Percentiles rank a stretch among this genome's conserved stretches.
Evolutionary conservation across 2,888 invertebrate species (phyloP).

Genomic region (Neelides folsomi): DNA sequence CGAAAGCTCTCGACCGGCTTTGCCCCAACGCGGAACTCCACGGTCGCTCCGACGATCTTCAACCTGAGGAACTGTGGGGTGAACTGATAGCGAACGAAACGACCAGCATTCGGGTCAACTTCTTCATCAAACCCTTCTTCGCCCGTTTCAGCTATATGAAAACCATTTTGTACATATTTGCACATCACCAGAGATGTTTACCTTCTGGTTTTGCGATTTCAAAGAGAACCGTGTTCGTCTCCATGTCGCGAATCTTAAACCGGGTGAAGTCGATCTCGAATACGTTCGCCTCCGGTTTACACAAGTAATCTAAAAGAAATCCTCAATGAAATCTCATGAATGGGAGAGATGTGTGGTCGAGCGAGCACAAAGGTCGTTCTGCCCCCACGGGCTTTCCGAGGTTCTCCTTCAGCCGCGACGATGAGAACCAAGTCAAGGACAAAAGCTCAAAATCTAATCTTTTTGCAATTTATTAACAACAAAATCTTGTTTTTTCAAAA

Average conservation of each 20-base stretch:
- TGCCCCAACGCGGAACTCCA: conserved; percentile 90
- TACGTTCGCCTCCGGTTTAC: conserved; percentile 87
- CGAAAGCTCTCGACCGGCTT: conserved; percentile 87
- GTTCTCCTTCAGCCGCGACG: too few relatives aligned
- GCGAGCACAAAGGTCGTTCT: too few relatives aligned
- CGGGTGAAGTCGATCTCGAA: conserved; percentile 96
- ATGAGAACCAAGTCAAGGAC: too few relatives aligned
- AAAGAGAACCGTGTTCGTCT: conserved; percentile 74
- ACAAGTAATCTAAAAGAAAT: conserved; percentile 57
- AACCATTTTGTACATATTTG: too few relatives aligned
- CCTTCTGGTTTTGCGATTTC: conserved; percentile 81
- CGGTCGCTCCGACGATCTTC: conserved; percentile 95
- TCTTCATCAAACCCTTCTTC: conserved; percentile 33
- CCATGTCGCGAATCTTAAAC: conserved; percentile 87
- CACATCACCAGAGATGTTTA: too few relatives aligned
- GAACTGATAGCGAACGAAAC: conserved; percentile 97
- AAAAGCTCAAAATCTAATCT: too few relatives aligned
- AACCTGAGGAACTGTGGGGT: conserved; percentile 93
- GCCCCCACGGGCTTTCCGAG: too few relatives aligned
- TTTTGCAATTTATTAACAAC: too few relatives aligned
- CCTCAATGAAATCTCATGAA: too few relatives aligned
- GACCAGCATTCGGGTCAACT: conserved; percentile 73
- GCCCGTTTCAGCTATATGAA: conserved; percentile 18
- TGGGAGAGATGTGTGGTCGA: too few relatives aligned
- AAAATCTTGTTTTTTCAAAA: too few relatives aligned